Conservation (phyloP, 2,113 vertebrate species). For the Typhlomys cinereus region DNA sequence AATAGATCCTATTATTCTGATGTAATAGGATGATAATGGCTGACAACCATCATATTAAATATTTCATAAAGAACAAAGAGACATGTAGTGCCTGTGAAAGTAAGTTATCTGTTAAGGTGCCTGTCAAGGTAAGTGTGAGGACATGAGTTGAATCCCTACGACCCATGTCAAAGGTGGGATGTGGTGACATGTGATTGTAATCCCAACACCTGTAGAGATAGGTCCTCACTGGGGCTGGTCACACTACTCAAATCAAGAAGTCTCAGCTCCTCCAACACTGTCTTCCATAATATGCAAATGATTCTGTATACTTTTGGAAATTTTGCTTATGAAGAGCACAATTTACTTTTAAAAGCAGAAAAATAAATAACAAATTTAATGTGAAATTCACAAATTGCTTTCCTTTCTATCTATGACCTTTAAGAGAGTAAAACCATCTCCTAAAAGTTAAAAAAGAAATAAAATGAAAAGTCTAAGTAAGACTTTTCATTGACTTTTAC, state of each 20-base stretch:
- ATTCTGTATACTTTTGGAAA: neutral
- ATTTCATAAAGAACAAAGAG: neutral
- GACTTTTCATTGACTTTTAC: neutral
- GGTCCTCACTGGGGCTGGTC: neutral
- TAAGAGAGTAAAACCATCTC: neutral
- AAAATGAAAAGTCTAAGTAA: neutral
- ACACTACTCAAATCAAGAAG: neutral
- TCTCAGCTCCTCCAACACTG: neutral
- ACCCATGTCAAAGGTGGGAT: neutral
- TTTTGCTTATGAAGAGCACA: neutral
- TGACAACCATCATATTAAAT: neutral
- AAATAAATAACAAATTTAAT: neutral
- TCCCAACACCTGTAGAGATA: neutral
- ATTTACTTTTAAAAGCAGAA: conserved; percentile 38
- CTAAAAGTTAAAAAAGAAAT: neutral
- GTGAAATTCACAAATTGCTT: neutral
- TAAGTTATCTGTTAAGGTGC: neutral
- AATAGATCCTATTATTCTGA: neutral
- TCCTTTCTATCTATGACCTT: neutral
- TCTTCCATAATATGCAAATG: neutral
- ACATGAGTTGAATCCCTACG: neutral
- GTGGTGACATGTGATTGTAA: too few relatives aligned
- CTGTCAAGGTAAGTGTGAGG: neutral
- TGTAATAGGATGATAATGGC: neutral
- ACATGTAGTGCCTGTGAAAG: neutral